A percentile compares a stretch with the other conserved stretches of the same genome.
These are phyloP conservation scores for Gyrodactylus salaris DNA, from an alignment of 1,140 invertebrate genomes.

Conservation along the genomic window DNA sequence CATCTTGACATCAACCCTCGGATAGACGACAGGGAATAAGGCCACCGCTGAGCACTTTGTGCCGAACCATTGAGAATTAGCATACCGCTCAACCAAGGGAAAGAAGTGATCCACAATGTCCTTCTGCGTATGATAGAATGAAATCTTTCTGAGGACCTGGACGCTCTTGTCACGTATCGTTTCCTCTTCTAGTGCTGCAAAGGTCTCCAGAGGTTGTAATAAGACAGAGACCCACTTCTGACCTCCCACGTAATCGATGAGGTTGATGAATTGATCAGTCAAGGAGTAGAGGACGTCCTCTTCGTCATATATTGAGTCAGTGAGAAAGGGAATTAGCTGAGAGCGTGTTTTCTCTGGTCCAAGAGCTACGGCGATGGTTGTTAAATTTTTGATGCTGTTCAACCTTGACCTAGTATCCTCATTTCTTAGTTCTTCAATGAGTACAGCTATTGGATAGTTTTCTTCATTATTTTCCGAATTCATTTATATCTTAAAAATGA, in stretches of 20 bases:
- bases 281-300: slow-evolving; percentile 85
- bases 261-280: slow-evolving; percentile 82
- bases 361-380: slow-evolving; percentile 80
- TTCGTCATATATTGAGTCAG: slow-evolving; percentile 96
- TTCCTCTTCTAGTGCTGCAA: slow-evolving; percentile 87
- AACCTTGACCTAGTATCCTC: slow-evolving; percentile 71
- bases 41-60: slow-evolving; percentile 76
- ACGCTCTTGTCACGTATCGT: slow-evolving; percentile 97
- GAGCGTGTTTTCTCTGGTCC: slow-evolving; percentile 75
- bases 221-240: slow-evolving; percentile 73
- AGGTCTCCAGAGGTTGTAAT: slow-evolving; percentile 63
- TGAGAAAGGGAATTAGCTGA: slow-evolving; percentile 86
- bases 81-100: neutral
- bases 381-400: slow-evolving; percentile 92
- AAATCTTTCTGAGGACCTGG: slow-evolving; percentile 58
- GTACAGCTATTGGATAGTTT: slow-evolving; percentile 87
- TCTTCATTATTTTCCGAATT: slow-evolving; percentile 27
- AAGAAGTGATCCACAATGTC: slow-evolving; percentile 23
- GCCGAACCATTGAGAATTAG: slow-evolving; percentile 58
- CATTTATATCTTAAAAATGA: too few relatives aligned
- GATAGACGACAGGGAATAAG: slow-evolving; percentile 45
- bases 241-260: slow-evolving; percentile 66
- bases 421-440: slow-evolving; percentile 96
- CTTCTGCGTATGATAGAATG: slow-evolving; percentile 52
- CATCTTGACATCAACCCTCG: slow-evolving; percentile 20